Conservation (phyloP, 2,888 invertebrate species). For the Pseudococcus longispinus region DNA sequence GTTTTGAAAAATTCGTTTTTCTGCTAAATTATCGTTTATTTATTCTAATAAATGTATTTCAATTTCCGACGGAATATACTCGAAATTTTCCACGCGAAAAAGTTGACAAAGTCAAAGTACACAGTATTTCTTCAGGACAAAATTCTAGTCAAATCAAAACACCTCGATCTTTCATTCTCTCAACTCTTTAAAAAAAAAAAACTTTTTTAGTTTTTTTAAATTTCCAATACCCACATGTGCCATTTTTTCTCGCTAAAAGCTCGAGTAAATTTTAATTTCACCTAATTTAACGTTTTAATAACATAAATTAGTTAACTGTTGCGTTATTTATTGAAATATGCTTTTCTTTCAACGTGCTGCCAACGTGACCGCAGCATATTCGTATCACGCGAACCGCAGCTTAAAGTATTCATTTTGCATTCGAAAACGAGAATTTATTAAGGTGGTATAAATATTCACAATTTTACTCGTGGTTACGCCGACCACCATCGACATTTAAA, state of each 20-base stretch:
- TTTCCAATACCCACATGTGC: neutral
- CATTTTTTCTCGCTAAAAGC: neutral
- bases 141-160: neutral
- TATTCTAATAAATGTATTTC: constrained; percentile 18
- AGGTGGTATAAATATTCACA: neutral
- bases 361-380: neutral
- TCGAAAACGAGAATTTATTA: constrained; percentile 6
- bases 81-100: neutral
- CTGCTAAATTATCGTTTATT: constrained; percentile 23
- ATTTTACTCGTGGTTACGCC: neutral
- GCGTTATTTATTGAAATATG: constrained; percentile 46
- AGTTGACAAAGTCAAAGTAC: neutral
- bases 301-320: constrained; percentile 44
- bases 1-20: neutral
- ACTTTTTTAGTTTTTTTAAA: neutral
- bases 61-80: neutral
- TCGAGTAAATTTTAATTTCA: neutral
- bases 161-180: neutral
- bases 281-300: constrained; percentile 19
- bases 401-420: constrained; percentile 14
- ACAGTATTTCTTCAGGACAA: too few species aligned
- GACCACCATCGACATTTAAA: neutral
- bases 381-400: constrained; percentile 7
- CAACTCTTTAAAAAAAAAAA: too few species aligned
- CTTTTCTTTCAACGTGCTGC: constrained; percentile 32